A percentile compares a stretch with the other conserved stretches of the same genome.
phyloP scores from a whole-genome alignment of 2,113 vertebrate species.

The Taxidea taxus region DNA sequence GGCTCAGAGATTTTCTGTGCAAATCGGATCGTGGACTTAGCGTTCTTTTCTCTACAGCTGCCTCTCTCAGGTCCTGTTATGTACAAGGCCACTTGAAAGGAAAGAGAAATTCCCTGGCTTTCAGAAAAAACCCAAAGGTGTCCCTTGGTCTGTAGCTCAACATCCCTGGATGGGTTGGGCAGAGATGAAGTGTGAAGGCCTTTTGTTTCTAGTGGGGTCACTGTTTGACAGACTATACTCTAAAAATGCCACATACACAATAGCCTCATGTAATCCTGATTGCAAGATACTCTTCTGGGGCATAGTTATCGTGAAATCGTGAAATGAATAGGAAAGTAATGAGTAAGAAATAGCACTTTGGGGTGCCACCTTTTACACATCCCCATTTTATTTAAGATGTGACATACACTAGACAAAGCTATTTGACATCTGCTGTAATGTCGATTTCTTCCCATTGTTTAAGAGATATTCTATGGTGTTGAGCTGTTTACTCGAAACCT shows the following conservation, averaged over 20 bases:
- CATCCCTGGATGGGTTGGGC: neutral
- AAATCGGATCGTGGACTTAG: neutral
- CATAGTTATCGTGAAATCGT: neutral
- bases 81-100: neutral
- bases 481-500: neutral
- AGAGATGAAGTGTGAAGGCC: neutral
- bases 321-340: neutral
- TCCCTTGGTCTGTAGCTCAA: neutral
- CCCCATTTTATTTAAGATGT: neutral
- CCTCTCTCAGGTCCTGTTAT: neutral
- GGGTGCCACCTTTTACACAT: neutral
- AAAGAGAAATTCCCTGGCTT: neutral
- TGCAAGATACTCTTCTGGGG: neutral
- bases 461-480: neutral
- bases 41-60: neutral
- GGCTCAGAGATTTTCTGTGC: neutral
- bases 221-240: neutral
- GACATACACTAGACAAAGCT: neutral
- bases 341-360: neutral
- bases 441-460: neutral
- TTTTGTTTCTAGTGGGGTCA: neutral
- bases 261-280: neutral
- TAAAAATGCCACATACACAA: neutral
- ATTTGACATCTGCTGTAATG: fast-evolving
- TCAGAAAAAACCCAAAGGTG: neutral